Base-by-base conservation (phyloP, 1,140 invertebrate genomes). In the Oncopeltus fasciatus region DNA sequence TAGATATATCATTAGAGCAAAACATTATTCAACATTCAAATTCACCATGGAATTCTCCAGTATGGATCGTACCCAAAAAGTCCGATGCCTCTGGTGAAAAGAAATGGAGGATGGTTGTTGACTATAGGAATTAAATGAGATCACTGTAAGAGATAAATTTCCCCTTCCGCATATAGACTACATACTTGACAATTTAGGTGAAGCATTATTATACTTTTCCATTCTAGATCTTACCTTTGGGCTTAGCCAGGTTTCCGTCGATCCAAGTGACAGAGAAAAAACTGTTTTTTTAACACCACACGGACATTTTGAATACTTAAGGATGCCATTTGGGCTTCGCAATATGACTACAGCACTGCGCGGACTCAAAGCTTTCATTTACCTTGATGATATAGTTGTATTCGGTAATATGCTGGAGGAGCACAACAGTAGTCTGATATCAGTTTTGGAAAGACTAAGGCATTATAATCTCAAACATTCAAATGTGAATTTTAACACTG, bases 161-260 rank as follows among this genome's bases (percentile, higher is more conserved):
- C 63, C 63, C 12, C 18, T 60, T 1, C 59, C 59, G 1, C 33
- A 56, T n/a, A 64, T 64, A 2, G 24, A 59, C 9, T 38, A 60
- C 5, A n/a, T n/a, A n/a, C n/a, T n/a, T n/a, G n/a, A n/a, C n/a
- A n/a, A n/a, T n/a, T n/a, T n/a, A n/a, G n/a, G n/a, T n/a, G n/a
- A n/a, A n/a, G n/a, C n/a, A n/a, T 28, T 53, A 8, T 16, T 11
- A 51, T 69, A 67, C 53, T 70, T 68, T 33, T 43, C 62, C 1
- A 60, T 60, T 11, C 18, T 70, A 0, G 69, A 70, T 44, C 27
- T 70, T 2, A 49, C 53, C 0, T 21, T 21, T 0, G 68, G 68
- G 0, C 69, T 64, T 33, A 72, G 70, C 65, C 76, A 80, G 63
- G 63, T 69, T 3, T 18, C 27, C 8, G 64, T 67, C 2, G 56